These are phyloP conservation scores for Cathartes aura DNA, from an alignment of 2,113 vertebrate genomes.

Conservation along the genomic window DNA sequence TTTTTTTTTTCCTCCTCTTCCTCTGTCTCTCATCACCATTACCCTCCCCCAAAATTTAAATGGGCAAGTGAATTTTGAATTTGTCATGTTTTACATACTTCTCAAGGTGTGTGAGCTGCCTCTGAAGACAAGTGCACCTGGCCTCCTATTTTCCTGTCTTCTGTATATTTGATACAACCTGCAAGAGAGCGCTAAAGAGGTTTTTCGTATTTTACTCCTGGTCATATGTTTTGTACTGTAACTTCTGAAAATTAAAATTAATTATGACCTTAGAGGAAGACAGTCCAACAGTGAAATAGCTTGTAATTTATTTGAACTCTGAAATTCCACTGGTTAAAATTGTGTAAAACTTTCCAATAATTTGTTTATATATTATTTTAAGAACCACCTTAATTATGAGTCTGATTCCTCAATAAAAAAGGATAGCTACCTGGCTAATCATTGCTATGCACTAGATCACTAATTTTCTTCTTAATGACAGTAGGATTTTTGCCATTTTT, in stretches of 20 bases:
- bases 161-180: neutral
- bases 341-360: conserved; percentile 8
- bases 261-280: conserved; percentile 2
- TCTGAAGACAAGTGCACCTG: neutral
- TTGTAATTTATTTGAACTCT: conserved; percentile 23
- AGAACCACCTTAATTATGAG: neutral
- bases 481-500: neutral
- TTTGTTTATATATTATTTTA: conserved; percentile 14
- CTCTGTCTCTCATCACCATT: neutral
- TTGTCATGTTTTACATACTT: neutral
- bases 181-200: neutral
- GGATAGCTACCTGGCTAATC: neutral
- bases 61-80: neutral
- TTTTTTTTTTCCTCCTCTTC: neutral
- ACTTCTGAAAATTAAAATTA: conserved; percentile 4
- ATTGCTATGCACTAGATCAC: neutral
- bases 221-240: neutral
- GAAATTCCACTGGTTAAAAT: neutral
- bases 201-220: neutral
- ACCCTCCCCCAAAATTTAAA: neutral
- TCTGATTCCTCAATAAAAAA: conserved; percentile 18
- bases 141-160: neutral
- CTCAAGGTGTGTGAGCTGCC: neutral
- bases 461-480: conserved; percentile 5
- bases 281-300: neutral